These are phyloP conservation scores for Desmodus rotundus DNA, from an alignment of 2,113 vertebrate genomes.

Conservation along the genomic window DNA sequence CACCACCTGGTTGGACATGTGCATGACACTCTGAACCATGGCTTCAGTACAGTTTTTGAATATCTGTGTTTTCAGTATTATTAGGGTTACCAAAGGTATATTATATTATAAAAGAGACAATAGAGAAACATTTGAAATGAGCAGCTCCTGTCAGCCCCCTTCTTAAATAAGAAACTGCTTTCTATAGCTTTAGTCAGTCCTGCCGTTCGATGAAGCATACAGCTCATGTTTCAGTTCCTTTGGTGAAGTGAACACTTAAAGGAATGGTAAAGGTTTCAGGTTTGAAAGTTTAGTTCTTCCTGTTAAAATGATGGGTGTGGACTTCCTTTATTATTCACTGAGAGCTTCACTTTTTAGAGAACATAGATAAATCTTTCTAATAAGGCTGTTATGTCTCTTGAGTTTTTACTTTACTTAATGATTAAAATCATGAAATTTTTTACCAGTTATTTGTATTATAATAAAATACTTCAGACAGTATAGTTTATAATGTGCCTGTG, in stretches of 20 bases:
- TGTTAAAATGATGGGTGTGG: neutral
- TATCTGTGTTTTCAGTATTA: neutral
- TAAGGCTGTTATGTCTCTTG: neutral
- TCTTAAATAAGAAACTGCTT: neutral
- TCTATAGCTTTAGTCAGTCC: neutral
- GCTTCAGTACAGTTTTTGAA: neutral
- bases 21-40: neutral
- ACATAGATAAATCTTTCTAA: neutral
- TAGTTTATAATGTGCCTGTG: neutral
- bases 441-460: neutral
- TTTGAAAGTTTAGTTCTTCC: slow-evolving; percentile 25
- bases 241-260: slow-evolving; percentile 28
- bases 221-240: neutral
- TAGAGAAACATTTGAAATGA: neutral
- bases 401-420: slow-evolving; percentile 47
- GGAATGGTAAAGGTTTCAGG: neutral
- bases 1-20: neutral
- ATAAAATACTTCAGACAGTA: slow-evolving; percentile 10
- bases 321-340: slow-evolving; percentile 27
- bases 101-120: neutral
- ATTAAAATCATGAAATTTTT: neutral
- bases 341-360: neutral
- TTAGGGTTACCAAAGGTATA: neutral
- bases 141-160: neutral
- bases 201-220: neutral